Base-by-base conservation (phyloP, 2,888 invertebrate species). In the Holacanthella duospinosa region DNA sequence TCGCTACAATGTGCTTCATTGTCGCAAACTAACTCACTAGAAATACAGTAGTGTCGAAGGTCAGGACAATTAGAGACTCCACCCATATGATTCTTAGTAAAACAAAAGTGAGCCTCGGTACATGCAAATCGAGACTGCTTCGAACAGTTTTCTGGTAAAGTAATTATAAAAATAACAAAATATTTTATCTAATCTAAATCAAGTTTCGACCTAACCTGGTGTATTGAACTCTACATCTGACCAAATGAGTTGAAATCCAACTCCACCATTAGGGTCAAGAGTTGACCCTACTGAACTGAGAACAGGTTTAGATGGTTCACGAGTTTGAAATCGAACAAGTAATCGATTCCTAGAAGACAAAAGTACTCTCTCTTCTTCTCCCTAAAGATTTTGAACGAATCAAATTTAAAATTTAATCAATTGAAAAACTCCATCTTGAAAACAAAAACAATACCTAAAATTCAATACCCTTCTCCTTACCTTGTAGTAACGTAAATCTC, bases 1-100 rank as follows among this genome's bases (percentile, higher is more conserved):
- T 78, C 78, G 27, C 76, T 77, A 69, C 79, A 79, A 66, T 79
- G 78, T 21, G 76, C 74, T 26, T 77, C 64, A 29, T 78, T 77
- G 69, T 79, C 76, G 67, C 79, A 79, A 6, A 76, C 74, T 12
- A 78, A 71, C 1, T 76, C 74, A 29, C 72, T 69, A 61, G 78
- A 75, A 61, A 79, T 77, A 65, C 79, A 79, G 56, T 77, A 76
- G 26, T 68, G 65, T 28, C 68, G 63, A 27, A 72, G 61, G 29
- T 72, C 70, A 2, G 69, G 68, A 48, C 72, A 72, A n/a, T 64
- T 67, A 19, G 68, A 68, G 9, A 66, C 67, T 36, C 70, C 67
- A 2, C 70, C 72, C 55, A 67, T 63, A 58, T 70, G 72, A 66
- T 71, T 66, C 57, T 69, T 67, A 12, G 66, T 68, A 29, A 71